Evolutionary conservation across 2,888 invertebrate species (phyloP), one percentile per base, ranked within the genome.

Genomic region (Acronicta aceris): DNA sequence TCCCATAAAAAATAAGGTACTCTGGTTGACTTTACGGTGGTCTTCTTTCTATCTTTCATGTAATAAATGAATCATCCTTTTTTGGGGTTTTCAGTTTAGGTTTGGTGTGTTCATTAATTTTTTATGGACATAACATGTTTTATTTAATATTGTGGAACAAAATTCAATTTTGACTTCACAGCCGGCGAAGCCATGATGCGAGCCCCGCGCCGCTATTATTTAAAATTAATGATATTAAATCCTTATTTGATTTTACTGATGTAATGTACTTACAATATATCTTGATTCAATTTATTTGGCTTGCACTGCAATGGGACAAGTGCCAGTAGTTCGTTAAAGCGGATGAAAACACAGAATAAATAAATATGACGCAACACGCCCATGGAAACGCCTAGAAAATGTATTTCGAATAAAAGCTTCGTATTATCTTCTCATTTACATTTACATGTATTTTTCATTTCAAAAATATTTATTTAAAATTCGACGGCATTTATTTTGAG

Each of bases 311-410:
- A 66, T 87, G 87, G 88, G 89, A 85, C 73, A 69, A 56, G 69
- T 89, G 90, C 90, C 90, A 90, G 85, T 78, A 65, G 63, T 85
- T 84, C 81, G 81, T 78, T 74, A 62, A 84, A 84, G 83, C 76
- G 72, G 66, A 78, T 78, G 79, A 78, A 78, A 76, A 73, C 69
- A 67, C 52, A 68, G 59, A 73, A 76, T 78, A 69, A 74, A 77
- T 77, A 76, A 68, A 68, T 60, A 55, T 74, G 90, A 90, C 81
- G 90, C 85, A 90, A 88, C 74, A 54, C 15, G 47, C 48, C 57
- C 52, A 58, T 55, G 46, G 82, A 85, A 84, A 72, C 74, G 77
- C 83, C 86, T 83, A 81, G 86, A 85, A 83, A 60, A 72, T 56
- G 16, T 59, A 50, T 73, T 71, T 62, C 15, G 25, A 59, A 71